Conservation (phyloP, 2,113 vertebrate species). For the Syngnathus scovelli region DNA sequence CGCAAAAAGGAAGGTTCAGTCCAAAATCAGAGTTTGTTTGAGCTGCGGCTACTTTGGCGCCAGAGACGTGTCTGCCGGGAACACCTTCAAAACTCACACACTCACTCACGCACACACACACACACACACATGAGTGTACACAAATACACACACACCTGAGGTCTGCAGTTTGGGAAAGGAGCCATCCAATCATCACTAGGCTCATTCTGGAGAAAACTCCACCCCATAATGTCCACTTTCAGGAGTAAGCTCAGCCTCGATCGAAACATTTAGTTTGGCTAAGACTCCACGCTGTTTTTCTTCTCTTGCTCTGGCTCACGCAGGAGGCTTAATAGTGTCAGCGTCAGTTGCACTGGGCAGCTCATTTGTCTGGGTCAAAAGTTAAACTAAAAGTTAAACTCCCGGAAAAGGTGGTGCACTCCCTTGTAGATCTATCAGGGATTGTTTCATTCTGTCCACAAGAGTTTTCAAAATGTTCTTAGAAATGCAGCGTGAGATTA, state of each 20-base stretch:
- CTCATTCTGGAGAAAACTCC: conserved; percentile 33
- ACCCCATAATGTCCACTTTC: conserved; percentile 52
- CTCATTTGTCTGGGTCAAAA: conserved; percentile 42
- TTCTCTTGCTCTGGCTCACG: conserved; percentile 40
- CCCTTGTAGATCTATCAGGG: conserved; percentile 24
- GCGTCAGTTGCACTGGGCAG: conserved; percentile 45
- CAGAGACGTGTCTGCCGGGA: conserved; percentile 54
- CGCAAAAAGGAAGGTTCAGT: conserved; percentile 38
- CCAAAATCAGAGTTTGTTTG: conserved; percentile 62
- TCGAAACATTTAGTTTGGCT: conserved; percentile 57
- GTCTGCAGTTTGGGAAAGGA: conserved; percentile 29
- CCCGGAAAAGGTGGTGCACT: conserved; percentile 42
- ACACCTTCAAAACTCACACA: conserved; percentile 44
- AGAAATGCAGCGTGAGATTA: conserved; percentile 9
- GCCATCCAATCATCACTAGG: conserved; percentile 42
- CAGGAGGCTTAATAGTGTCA: conserved; percentile 56
- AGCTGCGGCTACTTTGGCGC: conserved; percentile 59
- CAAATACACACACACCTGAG: conserved; percentile 50
- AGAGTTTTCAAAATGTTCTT: conserved; percentile 24
- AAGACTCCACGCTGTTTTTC: conserved; percentile 43
- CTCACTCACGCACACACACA: conserved; percentile 15
- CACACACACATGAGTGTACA: conserved; percentile 2
- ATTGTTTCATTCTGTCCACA: conserved; percentile 25
- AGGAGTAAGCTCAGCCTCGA: conserved; percentile 41
- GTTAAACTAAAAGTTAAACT: conserved; percentile 27